Evolutionary conservation across 2,113 vertebrate species (phyloP), one percentile per base, ranked within the genome.

Genomic region (Daboia siamensis): DNA sequence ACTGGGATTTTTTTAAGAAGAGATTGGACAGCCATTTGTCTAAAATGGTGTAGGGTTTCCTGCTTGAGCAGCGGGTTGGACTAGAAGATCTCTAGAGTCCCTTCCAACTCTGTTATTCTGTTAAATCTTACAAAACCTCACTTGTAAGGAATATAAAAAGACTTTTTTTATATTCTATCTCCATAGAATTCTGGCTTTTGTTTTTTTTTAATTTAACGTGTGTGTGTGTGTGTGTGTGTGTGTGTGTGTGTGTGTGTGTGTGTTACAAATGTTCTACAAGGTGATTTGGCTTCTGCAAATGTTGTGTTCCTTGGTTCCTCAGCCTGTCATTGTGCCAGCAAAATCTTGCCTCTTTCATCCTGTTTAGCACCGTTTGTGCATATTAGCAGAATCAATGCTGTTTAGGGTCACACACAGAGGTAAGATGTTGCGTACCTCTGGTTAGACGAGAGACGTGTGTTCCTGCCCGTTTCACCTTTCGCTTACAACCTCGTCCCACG

Each of bases 401-500:
- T 23, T 8, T 52, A 1, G 87, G 20, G 26, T 6, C 11, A 24
- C 61, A 4, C 21, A 46, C 23, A 55, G 20, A 44, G 6, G 54
- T 15, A 7, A 21, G 11, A 23, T 8, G 17, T 48, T 51, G 57
- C 9, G 12, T 51, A 33, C 7, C 69, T 51, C 51, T 10, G 39
- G 4, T 46, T 85, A 51, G 91, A 69, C 44, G 3, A 24, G 6
- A 8, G 44, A 54, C 59, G 88, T 46, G 86, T 89, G 90, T 59
- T 89, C 84, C 9, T 51, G 88, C 55, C 4, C 46, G n/a, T 52
- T 13, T 80, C 61, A 87, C 90, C 91, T 13, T 91, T 56, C 10
- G 86, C 92, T 93, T 55, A 64, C 23, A 33, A 39, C 94, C 95
- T 90, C 86, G 91, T 94, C 94, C 92, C 85, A 94, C 44, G 48